Conservation (phyloP, 2,888 invertebrate genomes). For the Drepanosiphum platanoidis region DNA sequence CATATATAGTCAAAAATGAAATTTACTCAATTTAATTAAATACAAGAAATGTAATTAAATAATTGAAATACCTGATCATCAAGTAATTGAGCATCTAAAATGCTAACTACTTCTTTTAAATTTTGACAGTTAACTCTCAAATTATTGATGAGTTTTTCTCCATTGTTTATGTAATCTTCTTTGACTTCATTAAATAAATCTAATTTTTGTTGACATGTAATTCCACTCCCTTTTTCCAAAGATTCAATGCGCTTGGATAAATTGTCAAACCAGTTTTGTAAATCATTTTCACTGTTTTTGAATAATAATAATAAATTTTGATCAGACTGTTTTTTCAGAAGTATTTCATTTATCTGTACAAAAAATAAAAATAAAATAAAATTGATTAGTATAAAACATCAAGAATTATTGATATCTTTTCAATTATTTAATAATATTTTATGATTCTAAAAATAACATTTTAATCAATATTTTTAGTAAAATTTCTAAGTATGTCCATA, state of each 20-base stretch:
- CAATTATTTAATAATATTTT: neutral
- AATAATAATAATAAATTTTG: constrained; percentile 83
- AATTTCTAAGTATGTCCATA: neutral
- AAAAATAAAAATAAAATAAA: constrained; percentile 25
- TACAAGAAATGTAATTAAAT: neutral
- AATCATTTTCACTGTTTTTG: constrained; percentile 78
- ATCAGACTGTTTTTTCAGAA: constrained; percentile 79
- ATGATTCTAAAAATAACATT: neutral
- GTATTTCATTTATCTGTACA: constrained; percentile 74
- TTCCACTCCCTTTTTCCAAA: constrained; percentile 84
- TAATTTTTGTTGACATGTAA: constrained; percentile 83
- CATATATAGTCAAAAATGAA: neutral
- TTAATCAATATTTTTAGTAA: neutral
- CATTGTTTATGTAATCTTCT: constrained; percentile 78
- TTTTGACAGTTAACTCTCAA: constrained; percentile 77
- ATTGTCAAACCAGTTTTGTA: constrained; percentile 84
- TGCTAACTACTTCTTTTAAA: constrained; percentile 83
- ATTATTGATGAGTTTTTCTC: constrained; percentile 76
- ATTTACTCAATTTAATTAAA: neutral
- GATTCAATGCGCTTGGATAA: constrained; percentile 83
- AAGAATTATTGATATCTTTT: neutral
- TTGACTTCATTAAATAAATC: constrained; percentile 78
- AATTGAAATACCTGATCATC: constrained; percentile 78
- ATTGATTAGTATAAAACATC: neutral
- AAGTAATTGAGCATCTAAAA: constrained; percentile 88